phyloP scores from a whole-genome alignment of 2,797 vertebrate species.

The Betta splendens region DNA sequence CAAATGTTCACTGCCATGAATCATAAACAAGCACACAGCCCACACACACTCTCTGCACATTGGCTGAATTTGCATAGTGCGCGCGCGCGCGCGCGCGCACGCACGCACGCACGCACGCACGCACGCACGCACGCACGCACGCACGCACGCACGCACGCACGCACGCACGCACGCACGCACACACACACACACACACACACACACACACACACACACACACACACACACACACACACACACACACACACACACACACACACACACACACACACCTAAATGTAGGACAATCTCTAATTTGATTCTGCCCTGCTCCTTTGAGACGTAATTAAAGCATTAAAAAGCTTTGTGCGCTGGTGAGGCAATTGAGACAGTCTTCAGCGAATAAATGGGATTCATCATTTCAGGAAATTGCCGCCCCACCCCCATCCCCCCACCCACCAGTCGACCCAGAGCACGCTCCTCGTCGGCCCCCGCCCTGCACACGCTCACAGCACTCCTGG shows the following conservation, averaged over 20 bases:
- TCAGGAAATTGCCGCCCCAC: conserved; percentile 81
- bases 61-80: conserved; percentile 56
- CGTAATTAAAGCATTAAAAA: conserved; percentile 87
- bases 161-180: no score
- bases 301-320: conserved; percentile 83
- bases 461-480: background rate
- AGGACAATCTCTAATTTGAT: conserved; percentile 85
- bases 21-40: conserved; percentile 60
- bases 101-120: no score
- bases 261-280: conserved; percentile 70
- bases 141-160: no score
- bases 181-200: no score
- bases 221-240: no score
- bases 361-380: conserved; percentile 82
- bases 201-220: no score
- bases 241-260: conserved; percentile 37
- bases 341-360: conserved; percentile 82
- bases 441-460: conserved; percentile 53
- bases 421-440: conserved; percentile 56
- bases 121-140: no score
- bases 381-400: conserved; percentile 86
- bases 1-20: conserved; percentile 65
- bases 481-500: conserved; percentile 38
- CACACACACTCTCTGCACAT: conserved; percentile 37
- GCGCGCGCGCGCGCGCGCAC: conserved; percentile 15